Evolutionary conservation across 2,113 vertebrate species (phyloP), one percentile per base, ranked within the genome.

Genomic region (Mormoops blainvillei): DNA sequence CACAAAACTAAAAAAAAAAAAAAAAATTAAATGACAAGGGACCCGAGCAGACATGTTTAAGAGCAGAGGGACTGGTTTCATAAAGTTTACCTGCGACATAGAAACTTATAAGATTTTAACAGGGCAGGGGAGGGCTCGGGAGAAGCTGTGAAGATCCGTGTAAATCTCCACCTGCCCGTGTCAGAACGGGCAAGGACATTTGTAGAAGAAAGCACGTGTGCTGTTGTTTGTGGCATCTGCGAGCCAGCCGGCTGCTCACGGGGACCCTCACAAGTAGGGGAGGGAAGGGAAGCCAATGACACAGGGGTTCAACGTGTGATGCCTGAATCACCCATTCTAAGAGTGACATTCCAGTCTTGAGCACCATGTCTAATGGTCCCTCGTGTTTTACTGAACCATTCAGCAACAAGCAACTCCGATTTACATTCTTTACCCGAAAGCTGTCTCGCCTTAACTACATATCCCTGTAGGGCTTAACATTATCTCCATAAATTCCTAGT

Each of bases 111-210:
- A 74, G 11, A 24, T 36, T 58, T 58, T 24, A 58, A 26, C 50
- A n/a, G 63, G 22, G 1, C 3, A 5, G 0, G 22, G 13, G 16
- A 41, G 6, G 4, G 4, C 3, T 10, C 11, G 22, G 28, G 50
- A 90, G 65, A 85, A 84, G 28, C 3, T 15, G 3, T 36, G 22
- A 22, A 9, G 2, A 0, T 43, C 19, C 56, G 20, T 19, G 41
- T 74, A 58, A 38, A 67, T 26, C 36, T 11, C 33, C 19, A 76
- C 3, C 28, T 19, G 19, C 36, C 56, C 3, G 14, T 61, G 77
- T 89, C 52, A 78, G 54, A 83, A 45, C 31, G 48, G 8, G 28
- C 12, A 45, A 18, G 38, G 20, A 31, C 13, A 24, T 65, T 3
- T 65, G 12, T 0, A 43, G 43, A 52, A 45, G 41, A 52, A 74